Base-by-base conservation (phyloP, 2,113 vertebrate genomes). In the Pelecanus crispus region DNA sequence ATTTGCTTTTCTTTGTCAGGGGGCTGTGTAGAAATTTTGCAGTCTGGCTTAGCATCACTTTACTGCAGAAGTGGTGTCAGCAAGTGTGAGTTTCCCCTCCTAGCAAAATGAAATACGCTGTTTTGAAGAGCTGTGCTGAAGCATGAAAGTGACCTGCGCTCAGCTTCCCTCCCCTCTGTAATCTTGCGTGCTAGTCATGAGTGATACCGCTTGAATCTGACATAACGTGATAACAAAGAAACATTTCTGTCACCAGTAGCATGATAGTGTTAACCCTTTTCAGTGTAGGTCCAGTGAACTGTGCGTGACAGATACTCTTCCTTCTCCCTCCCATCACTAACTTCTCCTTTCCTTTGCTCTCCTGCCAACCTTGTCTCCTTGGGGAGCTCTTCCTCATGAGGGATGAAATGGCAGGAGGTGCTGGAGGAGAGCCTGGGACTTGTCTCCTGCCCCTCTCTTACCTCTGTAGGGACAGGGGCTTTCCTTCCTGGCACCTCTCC, bases 71-170 rank as follows among this genome's bases (percentile, higher is more conserved):
- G 53, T 15, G 1, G 36, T 80, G 71, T 61, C 58, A 88, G 79
- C 42, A 63, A 80, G 53, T 28, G 17, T 47, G 85, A 79, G 49
- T 80, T 93, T 93, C 58, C 24, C 28, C 58, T 94, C 40, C 66
- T 25, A 63, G 74, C 62, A 77, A 61, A 77, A 82, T 65, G 36
- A 88, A 88, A 88, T 25, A 22, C 0, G 6, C 92, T 90, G 81
- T 56, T 94, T 86, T 86, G 85, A 89, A 94, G 88, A 92, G 75
- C 70, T 96, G 92, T 88, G 79, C 71, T 95, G 92, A 95, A 96
- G 85, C 79, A 32, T 97, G 92, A 90, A 88, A 34, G 8, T 83
- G 92, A 92, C 92, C 92, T 68, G 74, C 0, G 0, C 75, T 88
- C 71, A 68, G 24, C 79, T 93, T 75, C 44, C 52, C 29, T 87